Conservation (phyloP, 2,113 vertebrate species). For the Bothrops jararaca region DNA sequence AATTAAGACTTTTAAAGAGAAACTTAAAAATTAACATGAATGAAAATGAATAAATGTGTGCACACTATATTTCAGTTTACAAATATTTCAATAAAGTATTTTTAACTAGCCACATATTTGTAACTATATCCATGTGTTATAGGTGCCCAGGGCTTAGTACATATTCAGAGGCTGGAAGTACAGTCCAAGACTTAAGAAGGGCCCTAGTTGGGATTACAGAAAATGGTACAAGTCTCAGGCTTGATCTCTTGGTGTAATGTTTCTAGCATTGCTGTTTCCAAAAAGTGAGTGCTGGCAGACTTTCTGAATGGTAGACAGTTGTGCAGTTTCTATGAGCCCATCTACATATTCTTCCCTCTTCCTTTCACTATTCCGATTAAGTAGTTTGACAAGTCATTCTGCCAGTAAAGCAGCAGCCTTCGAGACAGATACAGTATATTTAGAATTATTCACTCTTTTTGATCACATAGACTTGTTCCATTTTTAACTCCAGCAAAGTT, state of each 20-base stretch:
- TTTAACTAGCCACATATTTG: neutral
- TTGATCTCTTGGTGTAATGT: neutral
- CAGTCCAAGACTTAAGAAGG: neutral
- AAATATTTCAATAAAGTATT: neutral
- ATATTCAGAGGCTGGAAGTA: neutral
- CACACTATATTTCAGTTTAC: neutral
- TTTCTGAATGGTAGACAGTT: neutral
- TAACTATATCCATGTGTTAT: neutral
- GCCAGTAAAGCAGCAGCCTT: too few species aligned
- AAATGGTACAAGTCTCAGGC: neutral
- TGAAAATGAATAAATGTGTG: neutral
- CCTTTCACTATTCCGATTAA: too few species aligned
- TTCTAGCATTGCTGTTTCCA: neutral
- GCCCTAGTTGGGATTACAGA: too few species aligned
- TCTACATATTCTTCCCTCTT: too few species aligned
- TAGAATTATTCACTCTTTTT: too few species aligned
- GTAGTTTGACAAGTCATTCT: too few species aligned
- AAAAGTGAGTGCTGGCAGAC: neutral
- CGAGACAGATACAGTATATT: too few species aligned
- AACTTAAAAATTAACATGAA: neutral
- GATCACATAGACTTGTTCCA: too few species aligned
- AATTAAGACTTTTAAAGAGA: neutral
- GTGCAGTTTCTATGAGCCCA: neutral
- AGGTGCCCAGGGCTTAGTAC: too few species aligned
- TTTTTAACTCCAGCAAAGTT: too few species aligned